Conservation (phyloP, 1,140 invertebrate genomes). For the Drosophila arizonae region DNA sequence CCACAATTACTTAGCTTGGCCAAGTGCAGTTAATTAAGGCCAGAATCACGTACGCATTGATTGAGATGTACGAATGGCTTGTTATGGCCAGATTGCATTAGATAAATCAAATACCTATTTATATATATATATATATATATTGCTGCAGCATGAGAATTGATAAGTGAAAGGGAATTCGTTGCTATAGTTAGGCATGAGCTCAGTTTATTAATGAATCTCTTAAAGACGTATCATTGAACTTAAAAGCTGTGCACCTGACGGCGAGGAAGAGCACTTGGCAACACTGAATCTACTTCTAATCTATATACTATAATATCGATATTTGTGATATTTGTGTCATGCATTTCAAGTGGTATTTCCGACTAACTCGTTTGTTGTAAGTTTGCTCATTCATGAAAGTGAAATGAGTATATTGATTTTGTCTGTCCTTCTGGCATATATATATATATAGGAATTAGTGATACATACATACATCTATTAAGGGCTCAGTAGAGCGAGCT, state of each 20-base stretch:
- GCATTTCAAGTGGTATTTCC: background rate
- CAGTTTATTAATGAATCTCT: conserved; percentile 62
- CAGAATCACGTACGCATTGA: conserved; percentile 66
- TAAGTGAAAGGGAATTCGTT: conserved; percentile 63
- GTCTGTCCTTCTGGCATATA: no score
- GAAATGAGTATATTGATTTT: no score
- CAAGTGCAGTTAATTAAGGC: conserved; percentile 58
- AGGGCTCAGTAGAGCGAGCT: no score
- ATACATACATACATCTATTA: no score
- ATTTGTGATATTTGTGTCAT: background rate
- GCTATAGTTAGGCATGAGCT: conserved; percentile 62
- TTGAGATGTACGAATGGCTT: conserved; percentile 57
- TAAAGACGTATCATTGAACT: conserved; percentile 61
- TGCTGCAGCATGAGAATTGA: conserved; percentile 35
- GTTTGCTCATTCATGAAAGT: no score
- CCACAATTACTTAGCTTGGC: conserved; percentile 9
- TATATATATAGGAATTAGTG: no score
- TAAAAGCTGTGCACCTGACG: conserved; percentile 47
- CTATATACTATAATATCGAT: background rate
- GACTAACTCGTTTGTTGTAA: background rate
- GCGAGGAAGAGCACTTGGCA: conserved; percentile 15
- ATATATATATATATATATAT: conserved; percentile 8
- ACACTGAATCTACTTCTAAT: background rate
- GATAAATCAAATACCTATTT: conserved; percentile 14
- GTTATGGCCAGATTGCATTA: conserved; percentile 56